phyloP scores from a whole-genome alignment of 2,113 vertebrate species.

The Xenopus tropicalis region UCB_Xtro_10.0 CM004447.2:98347001-98347500 shows the following conservation, averaged over 20 bases:
- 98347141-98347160: not conserved
- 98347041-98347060: too few species aligned
- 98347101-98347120: not conserved
- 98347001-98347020: too few species aligned
- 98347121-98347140: not conserved
- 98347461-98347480: too few species aligned
- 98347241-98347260: not conserved
- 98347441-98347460: too few species aligned
- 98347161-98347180: not conserved
- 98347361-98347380: not conserved
- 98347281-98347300: not conserved
- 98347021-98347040: too few species aligned
- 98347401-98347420: too few species aligned
- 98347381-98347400: not conserved
- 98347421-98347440: too few species aligned
- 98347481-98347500: too few species aligned
- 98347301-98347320: not conserved
- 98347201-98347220: not conserved
- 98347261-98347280: not conserved
- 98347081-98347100: too few species aligned
- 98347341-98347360: not conserved
- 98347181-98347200: not conserved
- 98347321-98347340: not conserved
- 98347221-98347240: not conserved
- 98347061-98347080: not conserved